These are phyloP conservation scores for Lingula anatina DNA, from an alignment of 2,888 invertebrate genomes.

Conservation along the genomic window DNA sequence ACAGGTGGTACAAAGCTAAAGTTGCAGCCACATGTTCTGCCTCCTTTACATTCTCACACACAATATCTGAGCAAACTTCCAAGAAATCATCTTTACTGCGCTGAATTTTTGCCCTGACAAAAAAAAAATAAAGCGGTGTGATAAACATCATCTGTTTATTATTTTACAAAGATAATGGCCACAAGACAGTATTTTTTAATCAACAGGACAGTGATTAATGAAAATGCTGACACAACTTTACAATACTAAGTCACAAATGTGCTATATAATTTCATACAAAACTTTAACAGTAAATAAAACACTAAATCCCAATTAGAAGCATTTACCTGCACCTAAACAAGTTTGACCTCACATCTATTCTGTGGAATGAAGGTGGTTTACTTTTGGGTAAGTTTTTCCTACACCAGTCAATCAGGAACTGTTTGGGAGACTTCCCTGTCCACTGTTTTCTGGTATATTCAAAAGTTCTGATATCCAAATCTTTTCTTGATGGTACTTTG, in stretches of 20 bases:
- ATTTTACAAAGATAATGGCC: no score
- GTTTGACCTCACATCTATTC: constrained; percentile 26
- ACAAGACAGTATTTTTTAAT: no score
- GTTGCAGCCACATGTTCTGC: constrained; percentile 47
- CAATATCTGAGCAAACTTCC: constrained; percentile 29
- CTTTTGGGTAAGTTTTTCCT: constrained; percentile 41
- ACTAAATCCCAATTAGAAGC: no score
- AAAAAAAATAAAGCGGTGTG: not conserved
- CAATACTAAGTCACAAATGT: no score
- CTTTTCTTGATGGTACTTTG: no score
- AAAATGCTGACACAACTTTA: no score
- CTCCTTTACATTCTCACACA: constrained; percentile 41
- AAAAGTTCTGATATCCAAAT: constrained; percentile 33
- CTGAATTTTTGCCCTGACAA: constrained; percentile 23
- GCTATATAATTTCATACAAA: no score
- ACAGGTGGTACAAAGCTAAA: constrained; percentile 42
- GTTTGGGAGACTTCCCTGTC: constrained; percentile 51
- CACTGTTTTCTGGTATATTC: constrained; percentile 48
- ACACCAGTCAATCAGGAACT: constrained; percentile 49
- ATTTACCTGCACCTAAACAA: constrained; percentile 37
- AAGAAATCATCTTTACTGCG: constrained; percentile 27
- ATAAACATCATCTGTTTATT: not conserved
- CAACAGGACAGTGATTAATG: no score
- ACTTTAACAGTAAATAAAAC: no score
- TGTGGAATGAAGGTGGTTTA: constrained; percentile 36